These are phyloP conservation scores for Anabas testudineus DNA, from an alignment of 2,797 vertebrate genomes.

Conservation along the genomic window DNA sequence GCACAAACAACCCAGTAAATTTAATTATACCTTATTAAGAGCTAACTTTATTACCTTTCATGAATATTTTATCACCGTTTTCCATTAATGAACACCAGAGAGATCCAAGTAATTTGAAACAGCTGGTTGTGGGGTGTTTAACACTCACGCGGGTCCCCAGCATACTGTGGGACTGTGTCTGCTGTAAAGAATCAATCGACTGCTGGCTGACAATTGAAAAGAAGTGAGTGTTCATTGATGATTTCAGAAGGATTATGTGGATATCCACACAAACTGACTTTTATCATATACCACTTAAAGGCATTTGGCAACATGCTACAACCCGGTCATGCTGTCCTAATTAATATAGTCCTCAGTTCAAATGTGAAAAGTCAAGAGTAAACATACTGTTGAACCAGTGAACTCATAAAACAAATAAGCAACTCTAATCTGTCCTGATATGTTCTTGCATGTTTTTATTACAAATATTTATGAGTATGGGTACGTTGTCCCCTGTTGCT, in stretches of 20 bases:
- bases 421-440: no score
- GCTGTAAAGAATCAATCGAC: constrained; percentile 54
- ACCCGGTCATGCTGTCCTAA: not conserved
- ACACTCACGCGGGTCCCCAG: constrained; percentile 39
- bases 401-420: no score
- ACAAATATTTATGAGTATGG: not conserved
- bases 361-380: no score
- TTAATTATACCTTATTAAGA: constrained; percentile 54
- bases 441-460: not conserved
- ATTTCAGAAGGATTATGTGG: not conserved
- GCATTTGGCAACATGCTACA: not conserved
- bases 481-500: no score
- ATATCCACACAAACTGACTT: not conserved
- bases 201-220: constrained; percentile 33
- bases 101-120: constrained; percentile 57
- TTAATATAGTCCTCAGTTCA: no score
- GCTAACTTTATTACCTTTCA: constrained; percentile 54
- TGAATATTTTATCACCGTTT: constrained; percentile 65
- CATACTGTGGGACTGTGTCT: constrained; percentile 38
- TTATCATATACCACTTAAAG: not conserved
- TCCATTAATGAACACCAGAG: constrained; percentile 51
- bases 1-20: constrained; percentile 48
- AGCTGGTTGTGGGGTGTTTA: constrained; percentile 52
- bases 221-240: constrained; percentile 4
- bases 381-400: no score